Percentiles rank a stretch among this genome's conserved stretches.
phyloP scores from a whole-genome alignment of 2,113 vertebrate species.

The Ivindomyrus marchei region DNA sequence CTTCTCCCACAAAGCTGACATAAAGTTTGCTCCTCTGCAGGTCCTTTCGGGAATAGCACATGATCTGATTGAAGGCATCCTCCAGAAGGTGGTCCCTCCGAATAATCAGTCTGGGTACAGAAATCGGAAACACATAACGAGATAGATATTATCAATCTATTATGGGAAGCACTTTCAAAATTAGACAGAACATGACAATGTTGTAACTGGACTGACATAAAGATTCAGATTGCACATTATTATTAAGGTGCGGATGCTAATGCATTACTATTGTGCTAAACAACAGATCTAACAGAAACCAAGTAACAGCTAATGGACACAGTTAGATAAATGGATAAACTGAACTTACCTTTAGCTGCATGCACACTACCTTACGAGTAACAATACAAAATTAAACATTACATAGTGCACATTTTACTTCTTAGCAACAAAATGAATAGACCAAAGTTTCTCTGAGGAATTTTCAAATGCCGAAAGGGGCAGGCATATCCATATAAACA shows the following conservation, averaged over 20 bases:
- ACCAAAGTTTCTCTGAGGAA: background rate
- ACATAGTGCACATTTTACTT: background rate
- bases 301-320: background rate
- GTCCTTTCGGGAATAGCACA: conserved; percentile 97
- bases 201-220: background rate
- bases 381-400: background rate
- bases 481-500: background rate
- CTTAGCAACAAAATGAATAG: background rate
- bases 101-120: conserved; percentile 79
- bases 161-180: background rate
- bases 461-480: background rate
- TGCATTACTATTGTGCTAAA: background rate
- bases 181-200: background rate
- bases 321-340: background rate
- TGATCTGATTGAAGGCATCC: conserved; percentile 98
- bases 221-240: background rate
- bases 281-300: background rate
- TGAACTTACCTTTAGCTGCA: background rate
- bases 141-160: background rate
- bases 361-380: background rate
- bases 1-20: conserved; percentile 94
- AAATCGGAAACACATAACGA: background rate
- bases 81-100: conserved; percentile 94
- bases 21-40: conserved; percentile 96
- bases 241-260: background rate